These are phyloP conservation scores for Diaprepes abbreviatus DNA, from an alignment of 2,888 invertebrate species.

Conservation along the genomic window DNA sequence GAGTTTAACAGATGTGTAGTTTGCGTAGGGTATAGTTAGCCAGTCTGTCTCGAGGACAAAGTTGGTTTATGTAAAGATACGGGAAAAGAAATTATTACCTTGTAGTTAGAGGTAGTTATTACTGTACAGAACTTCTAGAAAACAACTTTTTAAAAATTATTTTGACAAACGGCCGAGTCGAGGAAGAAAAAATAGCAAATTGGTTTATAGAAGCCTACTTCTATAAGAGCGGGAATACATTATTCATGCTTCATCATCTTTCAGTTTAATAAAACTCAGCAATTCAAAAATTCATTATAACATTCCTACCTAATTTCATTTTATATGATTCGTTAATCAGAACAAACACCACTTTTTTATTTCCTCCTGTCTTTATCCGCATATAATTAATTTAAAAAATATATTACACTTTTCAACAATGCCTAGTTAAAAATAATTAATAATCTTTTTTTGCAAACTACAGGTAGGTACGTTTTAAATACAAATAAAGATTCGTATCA, in stretches of 20 bases:
- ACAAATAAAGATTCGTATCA: constrained; percentile 18
- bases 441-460: constrained; percentile 24
- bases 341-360: not conserved
- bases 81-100: constrained; percentile 30
- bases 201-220: too few relatives aligned
- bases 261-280: too few relatives aligned
- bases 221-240: too few relatives aligned
- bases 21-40: constrained; percentile 28
- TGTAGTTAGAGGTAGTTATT: constrained; percentile 37
- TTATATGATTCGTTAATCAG: not conserved
- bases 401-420: constrained; percentile 30
- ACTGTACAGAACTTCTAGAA: constrained; percentile 5
- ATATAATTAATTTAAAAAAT: constrained; percentile 14
- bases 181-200: not conserved
- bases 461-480: constrained; percentile 12
- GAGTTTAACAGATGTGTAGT: constrained; percentile 30
- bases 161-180: not conserved
- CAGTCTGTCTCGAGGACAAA: constrained; percentile 33
- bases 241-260: too few relatives aligned
- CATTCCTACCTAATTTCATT: not conserved
- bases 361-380: not conserved
- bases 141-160: not conserved
- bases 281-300: too few relatives aligned
- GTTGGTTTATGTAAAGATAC: constrained; percentile 40
- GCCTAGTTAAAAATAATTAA: constrained; percentile 37